Base-by-base conservation (phyloP, 2,113 vertebrate species). In the Monopterus albus region DNA sequence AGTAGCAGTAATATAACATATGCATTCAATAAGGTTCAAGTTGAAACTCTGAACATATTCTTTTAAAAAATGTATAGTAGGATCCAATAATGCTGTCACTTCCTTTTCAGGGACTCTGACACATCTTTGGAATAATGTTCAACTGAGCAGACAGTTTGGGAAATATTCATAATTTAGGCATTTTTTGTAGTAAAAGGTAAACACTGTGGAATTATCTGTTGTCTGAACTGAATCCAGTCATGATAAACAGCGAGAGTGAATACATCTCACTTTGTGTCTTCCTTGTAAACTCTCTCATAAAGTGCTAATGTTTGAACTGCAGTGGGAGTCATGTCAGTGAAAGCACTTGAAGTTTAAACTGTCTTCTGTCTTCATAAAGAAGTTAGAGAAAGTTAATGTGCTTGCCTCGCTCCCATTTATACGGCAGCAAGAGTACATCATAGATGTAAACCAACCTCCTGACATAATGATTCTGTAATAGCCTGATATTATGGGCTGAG, bases 381-480 rank as follows among this genome's bases (percentile, higher is more conserved):
- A 50, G 55, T 68, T 51, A 14, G 14, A 36, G 12, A 23, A 57
- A 70, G 51, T 20, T 18, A 42, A 66, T 75, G 13, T n/a, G 15
- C 63, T 21, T 1, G 21, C 45, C 0, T 46, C 1, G 2, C 29
- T 58, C 7, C 4, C 8, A 2, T 49, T 72, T 50, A 23, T 23
- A 20, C 17, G 0, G 17, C 1, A n/a, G 50, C 75, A 29, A 10
- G 18, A 47, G 36, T 0, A 51, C 26, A 35, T 21, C 38, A 25
- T 11, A 13, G 58, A 74, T 20, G 13, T 63, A 28, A 60, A 66
- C 68, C 28, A 31, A n/a, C n/a, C n/a, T n/a, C n/a, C n/a, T n/a
- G n/a, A n/a, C 29, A 51, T 53, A 31, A 75, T 65, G 38, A 50
- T 62, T 60, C 36, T 70, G 57, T 59, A 78, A 67, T 57, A 42